These are phyloP conservation scores for Chironomus tentans DNA, from an alignment of 2,888 invertebrate genomes.

Conservation along the genomic window DNA sequence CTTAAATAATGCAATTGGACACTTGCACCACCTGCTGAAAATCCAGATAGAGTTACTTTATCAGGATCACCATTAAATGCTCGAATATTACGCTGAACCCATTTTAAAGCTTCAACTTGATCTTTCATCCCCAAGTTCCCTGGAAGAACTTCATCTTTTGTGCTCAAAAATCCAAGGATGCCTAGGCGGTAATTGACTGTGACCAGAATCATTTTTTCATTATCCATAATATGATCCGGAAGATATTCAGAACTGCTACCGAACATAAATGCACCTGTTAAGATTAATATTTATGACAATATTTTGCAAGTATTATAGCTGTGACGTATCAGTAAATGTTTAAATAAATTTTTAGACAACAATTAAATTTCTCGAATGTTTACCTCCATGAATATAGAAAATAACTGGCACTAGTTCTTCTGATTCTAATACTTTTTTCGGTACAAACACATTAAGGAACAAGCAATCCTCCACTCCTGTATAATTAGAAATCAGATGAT, in stretches of 20 bases:
- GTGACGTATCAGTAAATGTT: no score
- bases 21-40: constrained; percentile 66
- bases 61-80: constrained; percentile 63
- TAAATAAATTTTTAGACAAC: no score
- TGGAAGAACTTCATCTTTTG: constrained; percentile 57
- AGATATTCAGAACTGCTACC: constrained; percentile 49
- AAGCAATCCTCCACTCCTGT: constrained; percentile 59
- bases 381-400: constrained; percentile 54
- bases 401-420: constrained; percentile 50
- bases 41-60: constrained; percentile 57
- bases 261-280: constrained; percentile 55
- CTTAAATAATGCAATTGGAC: constrained; percentile 64
- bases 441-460: constrained; percentile 54
- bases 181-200: constrained; percentile 63
- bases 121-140: constrained; percentile 68
- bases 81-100: constrained; percentile 59
- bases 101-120: constrained; percentile 59
- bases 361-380: background rate
- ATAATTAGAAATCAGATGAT: constrained; percentile 37
- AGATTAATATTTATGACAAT: constrained; percentile 30
- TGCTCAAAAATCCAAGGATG: constrained; percentile 64
- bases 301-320: no score
- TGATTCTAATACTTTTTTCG: constrained; percentile 34
- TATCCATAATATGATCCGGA: constrained; percentile 52
- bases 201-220: constrained; percentile 53